A percentile compares a stretch with the other conserved stretches of the same genome.
phyloP scores from a whole-genome alignment of 1,140 invertebrate genomes.

The Brachionus sp. region DNA sequence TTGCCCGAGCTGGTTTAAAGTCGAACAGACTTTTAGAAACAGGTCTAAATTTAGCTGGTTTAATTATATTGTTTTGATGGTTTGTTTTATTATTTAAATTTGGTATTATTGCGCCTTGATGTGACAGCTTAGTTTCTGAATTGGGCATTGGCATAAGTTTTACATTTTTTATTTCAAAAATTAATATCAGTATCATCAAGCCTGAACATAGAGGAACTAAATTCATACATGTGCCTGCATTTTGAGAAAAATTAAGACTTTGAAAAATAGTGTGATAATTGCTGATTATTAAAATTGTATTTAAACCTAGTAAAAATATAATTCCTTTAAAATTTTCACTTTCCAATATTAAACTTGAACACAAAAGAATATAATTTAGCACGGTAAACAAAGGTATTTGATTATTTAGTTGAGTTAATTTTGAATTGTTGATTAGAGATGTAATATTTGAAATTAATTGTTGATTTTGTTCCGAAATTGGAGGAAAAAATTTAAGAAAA shows the following conservation, averaged over 20 bases:
- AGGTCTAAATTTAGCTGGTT: slow-evolving; percentile 17
- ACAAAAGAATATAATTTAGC: background rate
- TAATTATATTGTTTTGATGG: background rate
- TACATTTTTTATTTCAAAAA: background rate
- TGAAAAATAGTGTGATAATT: background rate
- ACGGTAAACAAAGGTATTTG: background rate
- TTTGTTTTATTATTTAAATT: slow-evolving; percentile 1
- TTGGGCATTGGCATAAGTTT: background rate
- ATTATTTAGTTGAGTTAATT: background rate
- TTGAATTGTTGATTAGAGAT: background rate
- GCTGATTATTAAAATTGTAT: background rate
- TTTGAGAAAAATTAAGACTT: background rate
- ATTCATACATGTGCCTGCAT: background rate
- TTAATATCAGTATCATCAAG: background rate
- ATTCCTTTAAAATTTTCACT: background rate
- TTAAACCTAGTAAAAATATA: background rate
- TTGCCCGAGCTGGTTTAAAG: background rate
- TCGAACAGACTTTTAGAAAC: background rate
- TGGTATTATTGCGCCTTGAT: background rate
- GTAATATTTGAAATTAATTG: background rate
- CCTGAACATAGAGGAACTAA: background rate
- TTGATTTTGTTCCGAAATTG: background rate
- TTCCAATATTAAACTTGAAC: background rate
- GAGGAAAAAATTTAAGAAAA: background rate
- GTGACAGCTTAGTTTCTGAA: background rate